Percentiles rank a stretch among this genome's conserved stretches.
Conservation (phyloP, 2,113 vertebrate genomes). For the Odocoileus virginianus region DNA sequence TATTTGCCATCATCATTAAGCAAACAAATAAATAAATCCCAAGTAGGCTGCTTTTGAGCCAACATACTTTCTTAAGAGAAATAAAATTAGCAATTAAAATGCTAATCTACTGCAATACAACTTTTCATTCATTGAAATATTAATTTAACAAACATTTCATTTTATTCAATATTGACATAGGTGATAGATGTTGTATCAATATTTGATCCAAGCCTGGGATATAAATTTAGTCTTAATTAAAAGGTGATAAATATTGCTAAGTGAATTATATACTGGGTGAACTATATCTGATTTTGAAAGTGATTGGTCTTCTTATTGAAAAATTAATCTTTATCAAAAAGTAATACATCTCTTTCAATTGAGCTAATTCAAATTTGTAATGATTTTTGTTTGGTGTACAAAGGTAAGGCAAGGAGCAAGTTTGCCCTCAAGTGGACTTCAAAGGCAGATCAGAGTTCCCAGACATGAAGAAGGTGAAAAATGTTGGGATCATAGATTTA, state of each 20-base stretch:
- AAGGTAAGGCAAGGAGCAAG: conserved; percentile 77
- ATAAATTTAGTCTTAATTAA: conserved; percentile 78
- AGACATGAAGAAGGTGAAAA: conserved; percentile 1
- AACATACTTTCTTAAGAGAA: conserved; percentile 50
- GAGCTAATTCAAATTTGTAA: conserved; percentile 72
- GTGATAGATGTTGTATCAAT: conserved; percentile 63
- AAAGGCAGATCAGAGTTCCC: conserved; percentile 70
- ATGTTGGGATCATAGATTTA: not conserved
- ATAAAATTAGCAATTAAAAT: conserved; percentile 50
- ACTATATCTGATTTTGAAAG: conserved; percentile 75
- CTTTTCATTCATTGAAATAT: conserved; percentile 68
- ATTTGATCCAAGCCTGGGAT: conserved; percentile 67
- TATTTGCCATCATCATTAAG: conserved; percentile 44
- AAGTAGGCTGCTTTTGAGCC: not conserved
- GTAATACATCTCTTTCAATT: conserved; percentile 73
- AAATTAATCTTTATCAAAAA: conserved; percentile 77
- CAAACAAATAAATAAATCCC: conserved; percentile 55
- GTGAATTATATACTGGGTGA: conserved; percentile 73
- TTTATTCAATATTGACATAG: conserved; percentile 78
- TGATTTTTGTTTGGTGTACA: not conserved
- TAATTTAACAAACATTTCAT: conserved; percentile 74
- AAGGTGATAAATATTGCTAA: conserved; percentile 73
- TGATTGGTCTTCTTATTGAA: conserved; percentile 76
- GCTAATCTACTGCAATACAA: conserved; percentile 49
- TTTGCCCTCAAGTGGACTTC: conserved; percentile 84